Base-by-base conservation (phyloP, 92 coral and sea anemone species). In the Parazoanthus atlanticus region DNA sequence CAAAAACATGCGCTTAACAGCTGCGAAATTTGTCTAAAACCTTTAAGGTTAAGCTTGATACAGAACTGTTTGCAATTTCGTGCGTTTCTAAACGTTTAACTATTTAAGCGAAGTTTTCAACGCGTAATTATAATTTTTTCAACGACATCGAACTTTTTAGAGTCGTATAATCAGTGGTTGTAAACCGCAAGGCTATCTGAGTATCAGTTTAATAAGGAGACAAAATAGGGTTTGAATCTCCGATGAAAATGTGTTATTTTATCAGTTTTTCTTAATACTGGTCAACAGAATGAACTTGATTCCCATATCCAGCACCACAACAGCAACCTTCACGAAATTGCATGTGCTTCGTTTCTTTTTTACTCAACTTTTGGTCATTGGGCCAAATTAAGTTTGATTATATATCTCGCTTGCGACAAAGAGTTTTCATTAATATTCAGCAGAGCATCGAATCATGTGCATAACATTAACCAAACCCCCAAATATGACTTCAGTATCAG, bases 381-480 rank as follows among this genome's bases (percentile, higher is more conserved):
- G 64, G 84, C 31, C 54, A 31, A 54, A 56, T 80, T 80, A 80
- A 80, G 30, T 21, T 54, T 29, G 83, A 79, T 38, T 28, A 64
- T 52, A 52, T 15, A 79, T 79, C 83, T 52, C 36, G 11, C 26
- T 28, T 28, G 34, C 4, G 40, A 46, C 82, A 47, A 78, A 47
- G 66, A 19, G 17, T 30, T 79, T 54, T 80, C 71, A 80, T 54
- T 16, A 80, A 80, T 80, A 80, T 80, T 56, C 71, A 80, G 64
- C 72, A 19, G 17, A 52, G 69, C 33, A 40, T 78, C 43, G n/a
- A 31, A 9, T 54, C 71, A 8, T 80, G 8, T 17, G 10, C 34
- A 31, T 80, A 23, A 25, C 1, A 61, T 72, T 31, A 31, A 54
- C 41, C 71, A 80, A 80, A 80, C n/a, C 41, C 31, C 69, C 30